Evolutionary conservation across 2,113 vertebrate genomes (phyloP), one percentile per base, ranked within the genome.

Genomic region (Motacilla tschutschensis): DNA sequence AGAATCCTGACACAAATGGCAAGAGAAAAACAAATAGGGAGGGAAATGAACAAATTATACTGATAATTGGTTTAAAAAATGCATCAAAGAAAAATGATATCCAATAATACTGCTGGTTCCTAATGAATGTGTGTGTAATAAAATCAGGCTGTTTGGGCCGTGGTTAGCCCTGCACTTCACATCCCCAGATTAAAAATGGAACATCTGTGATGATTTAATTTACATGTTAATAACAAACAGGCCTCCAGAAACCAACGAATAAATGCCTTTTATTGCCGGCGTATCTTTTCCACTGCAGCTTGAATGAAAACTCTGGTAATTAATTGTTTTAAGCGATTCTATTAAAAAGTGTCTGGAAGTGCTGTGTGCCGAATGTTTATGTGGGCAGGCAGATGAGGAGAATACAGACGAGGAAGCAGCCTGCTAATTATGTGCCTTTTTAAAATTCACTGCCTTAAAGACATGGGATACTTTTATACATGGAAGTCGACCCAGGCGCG

Each of bases 291-390:
- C 97, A 96, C 97, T 98, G 97, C 98, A 97, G 97, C 98, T 98
- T 98, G 98, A 98, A 98, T 98, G 97, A 97, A 97, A 98, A 98
- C 97, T 98, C 97, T 98, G 97, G 98, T 99, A 99, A 99, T 99
- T 99, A 99, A 99, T 99, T 99, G 98, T 99, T 99, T 99, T 99
- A 99, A 99, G 98, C 97, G 98, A 99, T 99, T 99, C 98, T 99
- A 99, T 99, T 99, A 99, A 99, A 99, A 99, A 98, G 98, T 96
- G 98, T 98, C 98, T 99, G 98, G 94, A 95, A 97, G 96, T 96
- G 98, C 96, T 97, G 97, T 94, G 97, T 97, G 95, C 92, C 85
- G 98, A 97, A 98, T 98, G 98, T 97, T 97, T 97, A 97, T 97
- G 97, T 91, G 93, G 96, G 94, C 96, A 89, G 65, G 94, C 95